Percentiles rank a stretch among this genome's conserved stretches.
Conservation (phyloP, 1,140 invertebrate genomes). For the Archivesica marissinica region DNA sequence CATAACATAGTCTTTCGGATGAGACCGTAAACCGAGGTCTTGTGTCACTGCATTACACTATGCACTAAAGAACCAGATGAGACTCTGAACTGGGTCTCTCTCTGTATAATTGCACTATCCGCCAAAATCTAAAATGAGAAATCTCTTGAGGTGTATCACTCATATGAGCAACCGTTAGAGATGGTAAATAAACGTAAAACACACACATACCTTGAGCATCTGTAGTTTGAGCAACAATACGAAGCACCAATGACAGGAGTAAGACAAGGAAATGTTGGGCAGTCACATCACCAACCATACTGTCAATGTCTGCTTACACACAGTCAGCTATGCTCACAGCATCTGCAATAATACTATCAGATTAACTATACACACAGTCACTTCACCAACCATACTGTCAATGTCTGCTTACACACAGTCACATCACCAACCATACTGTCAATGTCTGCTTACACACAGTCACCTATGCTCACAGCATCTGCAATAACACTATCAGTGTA, state of each 20-base stretch:
- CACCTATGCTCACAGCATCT: too few relatives aligned
- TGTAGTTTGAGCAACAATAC: background rate
- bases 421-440: background rate
- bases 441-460: too few relatives aligned
- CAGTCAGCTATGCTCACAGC: too few relatives aligned
- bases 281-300: background rate
- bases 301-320: too few relatives aligned
- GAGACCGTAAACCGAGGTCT: background rate
- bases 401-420: too few relatives aligned
- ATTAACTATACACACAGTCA: too few relatives aligned
- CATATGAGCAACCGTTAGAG: background rate
- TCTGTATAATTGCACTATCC: background rate
- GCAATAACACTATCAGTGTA: too few relatives aligned
- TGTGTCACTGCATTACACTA: background rate
- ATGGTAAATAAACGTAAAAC: background rate
- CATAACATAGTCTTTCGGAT: too few relatives aligned
- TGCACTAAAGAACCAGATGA: background rate
- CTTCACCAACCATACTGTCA: too few relatives aligned
- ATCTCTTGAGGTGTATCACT: background rate
- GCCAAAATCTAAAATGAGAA: background rate
- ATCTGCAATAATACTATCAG: too few relatives aligned
- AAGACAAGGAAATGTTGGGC: background rate
- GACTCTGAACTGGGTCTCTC: background rate
- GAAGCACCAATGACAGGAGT: background rate
- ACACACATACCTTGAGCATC: background rate